Percentiles rank a stretch among this genome's conserved stretches.
phyloP scores from a whole-genome alignment of 2,113 vertebrate species.

The Ameiurus melas region DNA sequence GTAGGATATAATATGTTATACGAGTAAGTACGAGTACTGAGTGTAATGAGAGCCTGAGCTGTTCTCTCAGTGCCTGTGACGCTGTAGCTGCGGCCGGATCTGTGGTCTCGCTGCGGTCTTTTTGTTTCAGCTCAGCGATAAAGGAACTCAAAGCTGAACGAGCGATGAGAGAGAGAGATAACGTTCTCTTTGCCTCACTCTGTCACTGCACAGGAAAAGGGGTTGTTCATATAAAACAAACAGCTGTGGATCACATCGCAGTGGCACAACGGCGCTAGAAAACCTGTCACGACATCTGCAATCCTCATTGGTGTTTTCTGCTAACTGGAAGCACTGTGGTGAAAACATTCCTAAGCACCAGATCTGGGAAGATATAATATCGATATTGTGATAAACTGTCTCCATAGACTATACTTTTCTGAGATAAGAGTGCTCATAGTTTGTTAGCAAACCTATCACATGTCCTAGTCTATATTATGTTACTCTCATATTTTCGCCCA shows the following conservation, averaged over 20 bases:
- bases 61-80: constrained; percentile 38
- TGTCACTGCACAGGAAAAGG: constrained; percentile 69
- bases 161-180: constrained; percentile 58
- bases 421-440: not conserved
- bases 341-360: not conserved
- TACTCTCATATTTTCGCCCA: not conserved
- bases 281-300: not conserved
- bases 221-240: constrained; percentile 56
- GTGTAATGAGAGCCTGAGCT: constrained; percentile 24
- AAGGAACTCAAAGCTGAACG: constrained; percentile 66
- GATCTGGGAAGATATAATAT: not conserved
- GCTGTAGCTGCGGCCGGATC: constrained; percentile 63
- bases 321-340: not conserved
- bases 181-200: constrained; percentile 47
- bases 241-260: constrained; percentile 44
- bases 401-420: not conserved
- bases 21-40: not conserved
- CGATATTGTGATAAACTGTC: not conserved
- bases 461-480: not conserved
- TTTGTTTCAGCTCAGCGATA: constrained; percentile 70
- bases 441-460: not conserved
- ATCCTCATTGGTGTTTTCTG: not conserved
- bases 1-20: not conserved
- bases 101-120: constrained; percentile 73
- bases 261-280: not conserved